Evolutionary conservation across 2,888 invertebrate species (phyloP), one percentile per base, ranked within the genome.

Genomic region (Rugalucina vietnamica): DNA sequence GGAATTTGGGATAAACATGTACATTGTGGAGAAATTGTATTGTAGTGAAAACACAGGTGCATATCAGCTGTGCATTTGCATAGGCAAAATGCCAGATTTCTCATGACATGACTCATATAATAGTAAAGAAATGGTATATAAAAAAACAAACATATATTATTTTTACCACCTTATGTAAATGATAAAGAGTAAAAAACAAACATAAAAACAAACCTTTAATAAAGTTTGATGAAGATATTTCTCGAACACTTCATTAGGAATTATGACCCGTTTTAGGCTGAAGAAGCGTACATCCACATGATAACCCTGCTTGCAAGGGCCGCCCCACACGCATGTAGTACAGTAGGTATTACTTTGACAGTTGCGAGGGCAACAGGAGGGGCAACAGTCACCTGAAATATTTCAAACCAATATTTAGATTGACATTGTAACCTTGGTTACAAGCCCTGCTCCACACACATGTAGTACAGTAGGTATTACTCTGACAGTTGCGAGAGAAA

Each of bases 261-360:
- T 91, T 10, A 76, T 80, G 3, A 92, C 83, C 1, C 69, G 71
- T 21, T 89, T 85, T 50, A 93, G 84, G 85, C 91, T 91, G 87
- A 93, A 93, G 85, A 89, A 92, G 10, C 84, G 80, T 5, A 91
- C 82, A 57, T 90, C 89, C 10, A 91, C 77, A 65, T 92, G 90
- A 72, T 90, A 89, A 2, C 89, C 90, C 18, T 71, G 86, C 32
- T 79, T 50, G 85, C 90, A 91, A 29, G 60, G 49, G 3, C 65
- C 36, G 0, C 39, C 27, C 0, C 69, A 36, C 10, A 74, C 76
- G 83, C 90, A 91, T 21, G 54, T 37, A 24, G 29, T 49, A 79
- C 91, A 91, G 21, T 84, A 76, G 18, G 84, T 78, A 54, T 85
- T 88, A 57, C 86, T 88, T 75, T 84, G 83, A 81, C 90, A 91